Evolutionary conservation across 2,797 vertebrate genomes (phyloP), one percentile per base, ranked within the genome.

Genomic region (Garrulus glandarius): DNA sequence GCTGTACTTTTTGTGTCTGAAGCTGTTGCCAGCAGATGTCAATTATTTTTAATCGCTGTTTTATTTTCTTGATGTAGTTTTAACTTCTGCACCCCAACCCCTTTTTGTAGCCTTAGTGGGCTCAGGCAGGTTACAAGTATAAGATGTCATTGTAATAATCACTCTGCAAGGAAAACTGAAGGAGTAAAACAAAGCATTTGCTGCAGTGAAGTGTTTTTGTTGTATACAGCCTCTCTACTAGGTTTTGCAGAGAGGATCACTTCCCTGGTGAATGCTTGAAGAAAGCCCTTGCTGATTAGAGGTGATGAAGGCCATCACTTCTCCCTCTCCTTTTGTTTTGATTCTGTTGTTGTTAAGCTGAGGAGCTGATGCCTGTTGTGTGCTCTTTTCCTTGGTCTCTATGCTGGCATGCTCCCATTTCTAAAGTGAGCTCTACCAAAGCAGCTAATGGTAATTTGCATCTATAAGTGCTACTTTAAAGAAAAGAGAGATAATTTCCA

Each of bases 381-480:
- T 55, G 47, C 78, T 71, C 18, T 55, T 83, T 86, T 87, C 60
- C 78, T 89, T 20, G 30, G 55, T 85, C 87, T 91, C 36, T 76
- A 44, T 78, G 63, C 69, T 86, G 87, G 43, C 57, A 29, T 32
- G 27, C 65, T 93, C 71, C 46, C 41, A 21, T 63, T 96, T 95
- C 72, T 75, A 32, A 93, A 89, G 72, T 67, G 82, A 86, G 72
- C 55, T 69, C 52, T 55, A 69, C 76, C 61, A 91, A 93, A 95
- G 79, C 56, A 79, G 49, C 85, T 84, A 69, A 65, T 53, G 60
- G 46, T 87, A 91, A 92, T 97, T 95, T 97, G 80, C 89, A 84
- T 91, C 67, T 86, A 0, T 82, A 84, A 92, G 59, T 94, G 80
- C 72, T 78, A 44, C 76, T 79, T 89, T 68, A 88, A 92, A 92